Evolutionary conservation across 1,140 invertebrate species (phyloP).

Genomic region (Scaptodrosophila lebanonensis): DNA sequence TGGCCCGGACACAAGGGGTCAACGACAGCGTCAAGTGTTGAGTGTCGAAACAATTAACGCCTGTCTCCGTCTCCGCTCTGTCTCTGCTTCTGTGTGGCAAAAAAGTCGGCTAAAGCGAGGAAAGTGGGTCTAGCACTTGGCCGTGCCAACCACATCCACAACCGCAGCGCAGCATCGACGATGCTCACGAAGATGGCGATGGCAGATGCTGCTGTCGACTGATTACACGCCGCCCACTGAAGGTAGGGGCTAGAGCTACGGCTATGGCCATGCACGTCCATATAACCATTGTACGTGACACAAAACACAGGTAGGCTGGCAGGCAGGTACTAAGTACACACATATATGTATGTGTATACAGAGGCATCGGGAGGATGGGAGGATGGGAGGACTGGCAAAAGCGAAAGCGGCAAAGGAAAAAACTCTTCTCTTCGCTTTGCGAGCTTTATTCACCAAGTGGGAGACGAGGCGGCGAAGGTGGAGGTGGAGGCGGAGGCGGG

Average conservation of each 20-base stretch:
- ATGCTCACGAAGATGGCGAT: slow-evolving; percentile 8
- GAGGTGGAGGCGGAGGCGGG: slow-evolving; percentile 8
- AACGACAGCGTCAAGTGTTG: slow-evolving; percentile 19
- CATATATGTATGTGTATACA: background rate
- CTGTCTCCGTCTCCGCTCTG: slow-evolving; percentile 1
- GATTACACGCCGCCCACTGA: slow-evolving; percentile 32
- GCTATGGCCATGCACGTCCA: too few species aligned
- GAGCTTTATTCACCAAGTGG: background rate
- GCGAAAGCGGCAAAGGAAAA: slow-evolving; percentile 42
- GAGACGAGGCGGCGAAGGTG: background rate
- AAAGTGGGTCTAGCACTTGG: slow-evolving; percentile 48
- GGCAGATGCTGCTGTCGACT: slow-evolving; percentile 13
- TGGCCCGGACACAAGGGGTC: slow-evolving; percentile 1
- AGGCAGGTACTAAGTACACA: slow-evolving; percentile 4
- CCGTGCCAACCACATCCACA: slow-evolving; percentile 35
- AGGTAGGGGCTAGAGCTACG: too few species aligned
- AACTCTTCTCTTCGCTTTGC: background rate
- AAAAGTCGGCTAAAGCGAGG: background rate
- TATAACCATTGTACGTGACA: too few species aligned
- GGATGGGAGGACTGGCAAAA: slow-evolving; percentile 8
- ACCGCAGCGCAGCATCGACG: slow-evolving; percentile 34
- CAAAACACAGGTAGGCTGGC: too few species aligned
- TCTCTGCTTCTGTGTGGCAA: background rate
- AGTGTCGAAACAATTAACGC: slow-evolving; percentile 62
- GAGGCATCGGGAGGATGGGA: slow-evolving; percentile 4